A percentile compares a stretch with the other conserved stretches of the same genome.
These are phyloP conservation scores for Conomelus anceps DNA, from an alignment of 2,888 invertebrate species.

Conservation along the genomic window DNA sequence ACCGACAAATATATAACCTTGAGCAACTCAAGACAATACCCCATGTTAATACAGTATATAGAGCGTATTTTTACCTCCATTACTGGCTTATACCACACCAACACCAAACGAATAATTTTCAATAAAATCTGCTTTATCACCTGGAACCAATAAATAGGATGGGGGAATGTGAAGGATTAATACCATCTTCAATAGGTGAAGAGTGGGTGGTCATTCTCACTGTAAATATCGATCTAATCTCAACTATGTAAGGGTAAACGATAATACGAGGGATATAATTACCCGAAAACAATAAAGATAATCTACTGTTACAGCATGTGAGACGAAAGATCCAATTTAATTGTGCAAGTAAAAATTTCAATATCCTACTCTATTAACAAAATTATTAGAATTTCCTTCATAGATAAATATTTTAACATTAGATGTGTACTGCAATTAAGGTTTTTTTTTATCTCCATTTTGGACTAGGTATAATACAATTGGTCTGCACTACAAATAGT, in stretches of 20 bases:
- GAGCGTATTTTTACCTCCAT: background rate
- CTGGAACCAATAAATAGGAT: background rate
- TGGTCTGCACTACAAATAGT: too few relatives aligned
- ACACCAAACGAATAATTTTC: background rate
- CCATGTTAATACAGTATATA: background rate
- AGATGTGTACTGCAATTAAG: too few relatives aligned
- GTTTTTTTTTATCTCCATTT: too few relatives aligned
- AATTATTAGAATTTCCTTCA: too few relatives aligned
- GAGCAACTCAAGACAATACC: background rate
- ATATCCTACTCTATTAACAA: too few relatives aligned
- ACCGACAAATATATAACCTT: background rate
- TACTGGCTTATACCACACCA: background rate
- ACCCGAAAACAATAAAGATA: too few relatives aligned
- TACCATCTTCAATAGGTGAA: background rate
- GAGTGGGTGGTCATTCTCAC: background rate
- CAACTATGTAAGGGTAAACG: background rate
- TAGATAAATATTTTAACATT: too few relatives aligned
- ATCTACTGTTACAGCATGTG: too few relatives aligned
- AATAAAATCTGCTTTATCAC: background rate
- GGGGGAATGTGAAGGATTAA: background rate
- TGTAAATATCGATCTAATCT: background rate
- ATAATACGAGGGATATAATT: background rate
- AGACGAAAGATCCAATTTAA: too few relatives aligned
- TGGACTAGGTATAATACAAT: too few relatives aligned
- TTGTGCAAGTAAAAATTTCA: too few relatives aligned